Percentiles rank a stretch among this genome's conserved stretches.
phyloP scores from a whole-genome alignment of 2,797 vertebrate species.

The Picus viridis region DNA sequence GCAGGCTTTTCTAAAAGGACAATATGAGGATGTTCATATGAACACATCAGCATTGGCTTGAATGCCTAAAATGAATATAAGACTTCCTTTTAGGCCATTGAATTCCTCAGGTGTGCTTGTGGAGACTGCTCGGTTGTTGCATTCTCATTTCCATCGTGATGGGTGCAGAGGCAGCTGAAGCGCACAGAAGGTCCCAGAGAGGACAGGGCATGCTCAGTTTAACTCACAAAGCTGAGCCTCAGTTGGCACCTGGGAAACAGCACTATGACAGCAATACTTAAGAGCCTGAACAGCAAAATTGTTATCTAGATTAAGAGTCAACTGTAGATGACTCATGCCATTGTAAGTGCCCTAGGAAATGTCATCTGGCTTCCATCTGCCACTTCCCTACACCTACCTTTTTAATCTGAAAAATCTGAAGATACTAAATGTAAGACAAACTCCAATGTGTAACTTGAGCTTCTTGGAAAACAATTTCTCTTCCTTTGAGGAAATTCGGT shows the following conservation, averaged over 20 bases:
- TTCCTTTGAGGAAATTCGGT: background rate
- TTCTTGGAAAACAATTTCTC: background rate
- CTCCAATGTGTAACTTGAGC: background rate
- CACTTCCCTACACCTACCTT: background rate
- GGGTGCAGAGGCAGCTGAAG: background rate
- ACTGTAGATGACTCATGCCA: background rate
- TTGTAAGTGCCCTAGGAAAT: background rate
- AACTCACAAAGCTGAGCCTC: background rate
- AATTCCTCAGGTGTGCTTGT: background rate
- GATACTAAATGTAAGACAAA: background rate
- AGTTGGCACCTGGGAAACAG: background rate
- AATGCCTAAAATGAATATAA: background rate
- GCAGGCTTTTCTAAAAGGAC: background rate
- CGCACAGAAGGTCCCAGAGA: background rate
- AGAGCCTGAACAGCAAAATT: background rate
- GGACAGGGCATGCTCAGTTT: background rate
- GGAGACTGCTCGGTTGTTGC: background rate
- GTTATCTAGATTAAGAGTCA: background rate
- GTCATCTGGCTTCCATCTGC: background rate
- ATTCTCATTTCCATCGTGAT: background rate
- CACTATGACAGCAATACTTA: background rate
- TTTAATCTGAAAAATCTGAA: background rate
- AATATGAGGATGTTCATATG: fast-evolving
- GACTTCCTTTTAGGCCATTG: background rate
- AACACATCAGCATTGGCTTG: background rate